phyloP scores from a whole-genome alignment of 2,797 vertebrate species.

The Oreonectes daqikongensis region DNA sequence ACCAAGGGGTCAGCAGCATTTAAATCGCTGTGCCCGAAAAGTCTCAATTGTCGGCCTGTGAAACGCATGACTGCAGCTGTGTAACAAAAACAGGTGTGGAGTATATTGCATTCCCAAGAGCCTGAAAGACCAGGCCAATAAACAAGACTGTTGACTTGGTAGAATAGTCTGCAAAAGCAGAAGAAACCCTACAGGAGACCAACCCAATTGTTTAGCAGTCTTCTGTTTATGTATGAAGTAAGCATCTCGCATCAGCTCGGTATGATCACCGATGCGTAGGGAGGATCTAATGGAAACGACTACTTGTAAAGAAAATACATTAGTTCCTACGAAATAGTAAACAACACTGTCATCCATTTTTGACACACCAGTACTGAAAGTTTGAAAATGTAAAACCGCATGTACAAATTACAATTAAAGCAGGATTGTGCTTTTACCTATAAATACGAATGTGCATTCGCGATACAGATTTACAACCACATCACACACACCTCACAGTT shows the following conservation, averaged over 20 bases:
- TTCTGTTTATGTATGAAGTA: not conserved
- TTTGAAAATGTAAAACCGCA: too few species aligned
- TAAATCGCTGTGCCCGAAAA: conserved; percentile 10
- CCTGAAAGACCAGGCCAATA: conserved; percentile 47
- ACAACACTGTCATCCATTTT: not conserved
- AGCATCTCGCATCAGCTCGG: too few species aligned
- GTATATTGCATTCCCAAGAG: conserved; percentile 50
- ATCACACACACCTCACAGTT: not conserved
- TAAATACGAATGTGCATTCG: not conserved
- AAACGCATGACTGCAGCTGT: conserved; percentile 46
- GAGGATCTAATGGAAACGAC: not conserved
- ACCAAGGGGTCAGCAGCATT: not conserved
- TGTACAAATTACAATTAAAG: not conserved
- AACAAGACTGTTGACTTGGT: conserved; percentile 31
- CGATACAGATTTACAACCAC: not conserved
- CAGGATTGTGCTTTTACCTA: too few species aligned
- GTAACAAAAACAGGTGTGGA: conserved; percentile 54
- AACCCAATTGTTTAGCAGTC: not conserved
- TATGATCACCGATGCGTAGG: too few species aligned
- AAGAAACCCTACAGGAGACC: conserved; percentile 5
- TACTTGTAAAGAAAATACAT: not conserved
- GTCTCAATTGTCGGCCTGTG: conserved; percentile 28
- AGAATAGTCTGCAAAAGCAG: conserved; percentile 4
- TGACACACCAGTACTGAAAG: not conserved
- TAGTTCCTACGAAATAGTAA: not conserved